phyloP scores from a whole-genome alignment of 2,113 vertebrate genomes.

The Neolamprologus falcicula region DNA sequence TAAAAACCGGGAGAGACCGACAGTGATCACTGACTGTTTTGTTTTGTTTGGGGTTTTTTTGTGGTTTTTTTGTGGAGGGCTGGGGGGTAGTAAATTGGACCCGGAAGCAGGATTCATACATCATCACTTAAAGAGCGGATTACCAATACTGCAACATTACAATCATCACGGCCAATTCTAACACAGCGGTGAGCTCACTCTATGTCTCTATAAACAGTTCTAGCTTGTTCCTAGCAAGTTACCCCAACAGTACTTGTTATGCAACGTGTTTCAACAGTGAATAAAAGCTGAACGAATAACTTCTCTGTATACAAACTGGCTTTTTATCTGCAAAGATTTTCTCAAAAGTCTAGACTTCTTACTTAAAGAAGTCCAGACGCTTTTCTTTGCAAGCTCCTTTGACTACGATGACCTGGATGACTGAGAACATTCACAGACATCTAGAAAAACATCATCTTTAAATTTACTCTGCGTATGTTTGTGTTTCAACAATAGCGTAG shows the following conservation, averaged over 20 bases:
- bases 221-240: background rate
- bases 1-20: background rate
- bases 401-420: too few species aligned
- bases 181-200: background rate
- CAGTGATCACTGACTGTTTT: background rate
- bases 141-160: background rate
- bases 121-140: background rate
- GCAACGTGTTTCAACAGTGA: background rate
- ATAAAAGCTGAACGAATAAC: background rate
- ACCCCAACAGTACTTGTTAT: background rate
- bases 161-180: background rate
- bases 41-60: fast-evolving
- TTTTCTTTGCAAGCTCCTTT: too few species aligned
- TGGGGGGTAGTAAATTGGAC: background rate
- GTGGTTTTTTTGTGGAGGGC: fast-evolving
- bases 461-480: background rate
- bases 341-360: background rate
- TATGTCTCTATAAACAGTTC: background rate
- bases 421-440: too few species aligned
- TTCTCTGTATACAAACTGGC: background rate
- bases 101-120: fast-evolving
- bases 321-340: background rate
- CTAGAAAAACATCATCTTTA: background rate
- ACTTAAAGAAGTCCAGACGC: too few species aligned
- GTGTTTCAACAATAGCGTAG: background rate